Evolutionary conservation across 2,888 invertebrate species (phyloP).

Genomic region (Pandemis corylana): DNA sequence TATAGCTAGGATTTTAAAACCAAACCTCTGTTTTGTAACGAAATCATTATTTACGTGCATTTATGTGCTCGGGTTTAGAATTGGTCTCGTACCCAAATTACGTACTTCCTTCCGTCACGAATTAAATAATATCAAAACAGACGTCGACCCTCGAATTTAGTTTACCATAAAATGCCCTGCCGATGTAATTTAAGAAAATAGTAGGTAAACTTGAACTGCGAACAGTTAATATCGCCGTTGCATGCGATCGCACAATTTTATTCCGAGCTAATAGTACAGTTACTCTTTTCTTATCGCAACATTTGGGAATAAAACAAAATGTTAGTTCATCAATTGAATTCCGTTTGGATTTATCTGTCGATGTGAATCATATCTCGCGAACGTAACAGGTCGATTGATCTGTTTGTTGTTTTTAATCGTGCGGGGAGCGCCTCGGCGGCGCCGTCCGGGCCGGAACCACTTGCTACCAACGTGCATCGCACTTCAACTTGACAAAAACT

Average conservation of each 20-base stretch:
- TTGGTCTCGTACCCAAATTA: conserved; percentile 3
- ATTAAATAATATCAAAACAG: conserved; percentile 46
- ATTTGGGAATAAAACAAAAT: conserved; percentile 65
- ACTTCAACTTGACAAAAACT: conserved; percentile 76
- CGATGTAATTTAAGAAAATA: conserved; percentile 70
- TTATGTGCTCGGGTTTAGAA: neutral
- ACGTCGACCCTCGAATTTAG: conserved; percentile 56
- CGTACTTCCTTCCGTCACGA: conserved; percentile 27
- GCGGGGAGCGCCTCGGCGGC: conserved; percentile 77
- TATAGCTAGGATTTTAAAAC: neutral
- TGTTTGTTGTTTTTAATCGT: conserved; percentile 82
- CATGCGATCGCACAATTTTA: conserved; percentile 83
- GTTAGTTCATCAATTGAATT: conserved; percentile 61
- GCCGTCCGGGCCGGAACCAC: conserved; percentile 77
- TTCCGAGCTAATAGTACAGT: conserved; percentile 76
- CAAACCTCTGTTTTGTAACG: neutral
- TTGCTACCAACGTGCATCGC: conserved; percentile 78
- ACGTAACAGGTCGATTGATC: conserved; percentile 77
- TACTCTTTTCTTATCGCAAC: conserved; percentile 78
- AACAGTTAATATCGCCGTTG: conserved; percentile 80
- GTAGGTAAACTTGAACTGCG: conserved; percentile 73
- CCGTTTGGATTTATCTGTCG: conserved; percentile 63
- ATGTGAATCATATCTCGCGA: conserved; percentile 59
- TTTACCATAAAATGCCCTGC: conserved; percentile 64
- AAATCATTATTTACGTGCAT: neutral